Conservation (phyloP, 2,797 vertebrate genomes). For the Dendrocincla tyrannina region DNA sequence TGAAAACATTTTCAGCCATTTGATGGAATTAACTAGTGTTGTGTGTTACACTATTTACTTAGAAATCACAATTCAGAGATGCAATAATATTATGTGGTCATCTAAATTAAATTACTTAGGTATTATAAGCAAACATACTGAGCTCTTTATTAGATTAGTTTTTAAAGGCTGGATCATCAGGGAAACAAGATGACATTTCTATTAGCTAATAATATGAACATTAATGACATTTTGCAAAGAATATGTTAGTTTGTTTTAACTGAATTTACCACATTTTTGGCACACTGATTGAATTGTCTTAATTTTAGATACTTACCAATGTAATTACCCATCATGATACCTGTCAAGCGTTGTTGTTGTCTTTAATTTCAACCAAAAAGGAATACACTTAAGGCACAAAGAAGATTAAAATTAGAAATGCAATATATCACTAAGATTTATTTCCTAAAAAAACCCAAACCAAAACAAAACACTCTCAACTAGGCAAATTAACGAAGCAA, state of each 20-base stretch:
- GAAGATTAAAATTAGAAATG: neutral
- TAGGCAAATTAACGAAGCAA: neutral
- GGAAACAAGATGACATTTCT: conserved; percentile 12
- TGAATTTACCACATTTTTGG: neutral
- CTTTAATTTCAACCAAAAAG: neutral
- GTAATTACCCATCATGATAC: neutral
- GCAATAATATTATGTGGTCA: neutral
- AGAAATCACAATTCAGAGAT: neutral
- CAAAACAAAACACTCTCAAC: neutral
- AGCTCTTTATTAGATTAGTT: neutral
- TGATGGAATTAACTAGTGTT: neutral
- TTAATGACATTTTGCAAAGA: neutral
- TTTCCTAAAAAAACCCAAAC: neutral
- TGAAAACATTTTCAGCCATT: neutral
- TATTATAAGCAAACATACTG: neutral
- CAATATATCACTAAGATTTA: neutral
- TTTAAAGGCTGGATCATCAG: neutral
- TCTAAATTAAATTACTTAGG: conserved; percentile 13
- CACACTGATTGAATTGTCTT: neutral
- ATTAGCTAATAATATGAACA: neutral
- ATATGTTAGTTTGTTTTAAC: neutral
- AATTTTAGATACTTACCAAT: neutral
- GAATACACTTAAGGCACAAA: neutral
- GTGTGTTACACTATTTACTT: neutral
- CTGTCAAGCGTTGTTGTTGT: neutral